These are phyloP conservation scores for Protodeltote pygarga DNA, from an alignment of 2,888 invertebrate species.

Conservation along the genomic window DNA sequence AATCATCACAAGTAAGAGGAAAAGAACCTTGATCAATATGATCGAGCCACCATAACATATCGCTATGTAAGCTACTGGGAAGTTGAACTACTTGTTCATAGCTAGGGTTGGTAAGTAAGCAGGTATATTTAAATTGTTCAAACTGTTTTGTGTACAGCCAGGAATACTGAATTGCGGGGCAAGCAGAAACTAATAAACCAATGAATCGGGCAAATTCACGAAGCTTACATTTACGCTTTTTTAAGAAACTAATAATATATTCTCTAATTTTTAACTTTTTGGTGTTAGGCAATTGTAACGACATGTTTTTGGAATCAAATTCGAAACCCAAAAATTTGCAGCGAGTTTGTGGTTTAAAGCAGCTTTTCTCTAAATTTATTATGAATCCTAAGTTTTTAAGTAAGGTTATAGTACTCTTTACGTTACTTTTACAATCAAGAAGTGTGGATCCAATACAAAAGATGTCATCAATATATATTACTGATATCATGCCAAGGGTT, in stretches of 20 bases:
- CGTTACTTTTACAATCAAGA: background rate
- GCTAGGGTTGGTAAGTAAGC: background rate
- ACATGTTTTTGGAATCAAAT: background rate
- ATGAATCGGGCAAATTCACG: background rate
- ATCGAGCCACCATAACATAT: constrained; percentile 4
- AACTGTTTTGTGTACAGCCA: constrained; percentile 1
- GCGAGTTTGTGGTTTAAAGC: background rate
- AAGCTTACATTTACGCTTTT: constrained; percentile 3
- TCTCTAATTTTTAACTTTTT: background rate
- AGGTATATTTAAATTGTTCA: constrained; percentile 1
- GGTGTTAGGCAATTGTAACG: background rate
- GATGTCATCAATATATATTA: background rate
- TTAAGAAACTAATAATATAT: background rate
- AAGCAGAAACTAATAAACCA: background rate
- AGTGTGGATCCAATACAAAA: no score
- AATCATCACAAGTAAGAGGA: background rate
- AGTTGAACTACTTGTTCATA: constrained; percentile 2
- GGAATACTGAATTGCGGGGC: background rate
- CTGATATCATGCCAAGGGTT: background rate
- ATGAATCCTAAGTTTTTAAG: background rate
- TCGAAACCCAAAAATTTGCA: background rate
- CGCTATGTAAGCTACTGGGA: background rate
- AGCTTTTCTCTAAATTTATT: background rate
- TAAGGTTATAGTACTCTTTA: background rate
- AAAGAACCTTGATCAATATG: constrained; percentile 1